Conservation (phyloP, 2,888 invertebrate species). For the Philereme vetulata region DNA sequence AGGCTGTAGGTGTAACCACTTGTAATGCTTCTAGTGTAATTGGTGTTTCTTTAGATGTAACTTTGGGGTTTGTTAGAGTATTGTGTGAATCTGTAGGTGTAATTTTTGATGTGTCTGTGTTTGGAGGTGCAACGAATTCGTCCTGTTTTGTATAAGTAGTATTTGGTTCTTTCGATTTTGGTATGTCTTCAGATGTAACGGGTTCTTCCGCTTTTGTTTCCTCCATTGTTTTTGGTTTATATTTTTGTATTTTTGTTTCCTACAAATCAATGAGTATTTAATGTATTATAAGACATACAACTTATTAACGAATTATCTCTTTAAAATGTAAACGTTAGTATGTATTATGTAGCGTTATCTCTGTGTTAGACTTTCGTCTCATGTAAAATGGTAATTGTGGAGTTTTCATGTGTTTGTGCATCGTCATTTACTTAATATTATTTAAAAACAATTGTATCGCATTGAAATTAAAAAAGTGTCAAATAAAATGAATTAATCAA, state of each 20-base stretch:
- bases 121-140: background rate
- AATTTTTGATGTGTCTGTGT: slow-evolving; percentile 4
- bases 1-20: slow-evolving; percentile 7
- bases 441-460: slow-evolving; percentile 21
- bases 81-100: slow-evolving; percentile 15
- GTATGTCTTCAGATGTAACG: background rate
- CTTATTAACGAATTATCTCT: too few relatives aligned
- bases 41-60: background rate
- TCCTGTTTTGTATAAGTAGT: background rate
- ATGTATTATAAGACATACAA: background rate
- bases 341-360: slow-evolving; percentile 44
- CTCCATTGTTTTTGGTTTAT: slow-evolving; percentile 2
- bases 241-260: slow-evolving; percentile 6
- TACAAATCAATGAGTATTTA: slow-evolving; percentile 9
- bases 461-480: background rate
- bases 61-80: background rate
- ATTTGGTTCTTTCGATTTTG: background rate
- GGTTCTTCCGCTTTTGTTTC: background rate
- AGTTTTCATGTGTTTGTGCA: slow-evolving; percentile 43
- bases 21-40: slow-evolving; percentile 2
- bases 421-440: slow-evolving; percentile 51
- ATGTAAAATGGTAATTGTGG: slow-evolving; percentile 51
- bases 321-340: too few relatives aligned
- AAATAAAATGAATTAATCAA: slow-evolving; percentile 1
- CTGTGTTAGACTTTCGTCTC: slow-evolving; percentile 52